phyloP scores from a whole-genome alignment of 1,140 invertebrate genomes.

The Magallana gigas region DNA sequence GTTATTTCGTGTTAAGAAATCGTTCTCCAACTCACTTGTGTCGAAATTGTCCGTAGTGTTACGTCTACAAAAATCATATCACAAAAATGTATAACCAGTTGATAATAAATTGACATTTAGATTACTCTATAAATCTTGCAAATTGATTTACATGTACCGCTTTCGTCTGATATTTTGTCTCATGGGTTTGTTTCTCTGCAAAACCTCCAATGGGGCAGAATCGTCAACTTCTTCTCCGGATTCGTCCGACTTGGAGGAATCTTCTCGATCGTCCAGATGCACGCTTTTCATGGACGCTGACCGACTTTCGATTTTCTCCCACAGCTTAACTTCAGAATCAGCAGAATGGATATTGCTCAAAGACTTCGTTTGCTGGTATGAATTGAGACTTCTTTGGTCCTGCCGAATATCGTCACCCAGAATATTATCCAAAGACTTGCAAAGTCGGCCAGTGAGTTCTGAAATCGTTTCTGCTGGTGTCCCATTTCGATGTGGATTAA shows the following conservation, averaged over 20 bases:
- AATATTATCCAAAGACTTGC: conserved; percentile 24
- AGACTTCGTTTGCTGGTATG: not conserved
- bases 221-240: conserved; percentile 15
- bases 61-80: not conserved
- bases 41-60: conserved; percentile 22
- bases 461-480: conserved; percentile 22
- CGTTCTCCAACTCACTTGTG: not conserved
- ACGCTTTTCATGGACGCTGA: conserved; percentile 24
- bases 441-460: conserved; percentile 9
- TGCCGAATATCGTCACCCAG: not conserved
- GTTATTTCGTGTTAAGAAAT: not conserved
- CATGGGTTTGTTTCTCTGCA: not conserved
- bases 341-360: not conserved
- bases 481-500: not conserved
- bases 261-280: not conserved
- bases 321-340: not conserved
- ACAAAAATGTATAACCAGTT: no score
- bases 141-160: not conserved
- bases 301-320: conserved; percentile 28
- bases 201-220: not conserved
- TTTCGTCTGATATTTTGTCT: conserved; percentile 35
- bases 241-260: conserved; percentile 16
- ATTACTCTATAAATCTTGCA: no score
- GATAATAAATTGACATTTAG: no score
- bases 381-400: not conserved